Evolutionary conservation across 2,888 invertebrate genomes (phyloP), one percentile per base, ranked within the genome.

Genomic region (Lysandra bellargus): DNA sequence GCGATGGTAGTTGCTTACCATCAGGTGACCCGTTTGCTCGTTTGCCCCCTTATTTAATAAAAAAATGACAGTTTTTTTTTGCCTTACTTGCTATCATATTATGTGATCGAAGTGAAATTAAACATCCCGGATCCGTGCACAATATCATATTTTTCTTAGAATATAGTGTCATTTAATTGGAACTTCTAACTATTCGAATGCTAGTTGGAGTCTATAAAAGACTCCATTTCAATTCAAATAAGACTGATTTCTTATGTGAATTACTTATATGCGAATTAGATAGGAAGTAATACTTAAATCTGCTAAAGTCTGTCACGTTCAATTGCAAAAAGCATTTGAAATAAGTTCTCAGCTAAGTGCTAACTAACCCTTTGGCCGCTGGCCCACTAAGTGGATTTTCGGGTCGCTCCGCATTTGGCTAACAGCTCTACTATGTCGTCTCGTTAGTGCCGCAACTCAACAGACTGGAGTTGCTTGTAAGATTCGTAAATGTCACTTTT

Each of bases 311-410:
- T 69, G 69, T 69, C 69, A 69, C 37, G 12, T 69, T 33, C 69
- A 33, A 33, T 74, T 3, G 17, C 49, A 49, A 30, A 76, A 53
- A 76, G 6, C 30, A 33, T 33, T 76, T 76, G 40, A 61, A 60
- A 79, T 14, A 79, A 74, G 14, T 78, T 64, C 44, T 78, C 60
- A 37, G 37, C 78, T 78, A 33, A 75, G 64, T 76, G 33, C 23
- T 33, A 44, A 61, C 75, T 33, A 77, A 76, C 30, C 40, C n/a
- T 78, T 77, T 78, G 77, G 80, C 73, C 64, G 78, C 40, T 49
- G 64, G 77, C 78, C 75, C 83, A 87, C 89, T 94, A 92, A 94
- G 94, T 94, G 92, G 92, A 91, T 93, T 92, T 92, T 90, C 91
- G 91, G 92, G 92, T 92, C 86, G 85, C 83, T 85, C 87, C 90